Conservation (phyloP, 2,888 invertebrate genomes). For the Nemurella pictetii region DNA sequence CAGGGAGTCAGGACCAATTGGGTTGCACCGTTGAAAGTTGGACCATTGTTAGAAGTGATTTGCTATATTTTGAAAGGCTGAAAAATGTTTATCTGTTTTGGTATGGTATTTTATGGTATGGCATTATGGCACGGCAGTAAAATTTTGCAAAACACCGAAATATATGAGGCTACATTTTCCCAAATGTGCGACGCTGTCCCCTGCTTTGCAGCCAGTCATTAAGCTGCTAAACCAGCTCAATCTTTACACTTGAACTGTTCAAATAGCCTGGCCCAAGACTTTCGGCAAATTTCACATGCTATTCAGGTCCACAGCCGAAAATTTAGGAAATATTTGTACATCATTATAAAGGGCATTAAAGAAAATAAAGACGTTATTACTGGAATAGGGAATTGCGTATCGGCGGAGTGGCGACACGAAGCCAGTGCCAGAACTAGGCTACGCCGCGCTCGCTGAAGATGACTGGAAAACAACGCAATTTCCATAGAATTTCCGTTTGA, state of each 20-base stretch:
- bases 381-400: not conserved
- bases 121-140: not conserved
- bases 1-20: too few relatives aligned
- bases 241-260: too few relatives aligned
- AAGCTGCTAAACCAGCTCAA: not conserved
- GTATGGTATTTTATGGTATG: too few relatives aligned
- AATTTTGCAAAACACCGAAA: not conserved
- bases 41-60: too few relatives aligned
- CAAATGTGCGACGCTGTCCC: not conserved
- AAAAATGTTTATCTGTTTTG: too few relatives aligned
- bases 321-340: not conserved
- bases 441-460: not conserved
- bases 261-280: not conserved
- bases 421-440: not conserved
- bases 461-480: conserved; percentile 21
- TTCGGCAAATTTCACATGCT: not conserved
- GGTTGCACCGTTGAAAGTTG: too few relatives aligned
- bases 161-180: not conserved
- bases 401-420: not conserved
- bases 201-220: not conserved
- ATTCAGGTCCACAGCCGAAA: not conserved
- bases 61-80: too few relatives aligned
- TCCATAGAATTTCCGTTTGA: conserved; percentile 28
- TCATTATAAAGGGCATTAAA: not conserved
- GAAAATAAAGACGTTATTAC: not conserved